Percentiles rank a stretch among this genome's conserved stretches.
These are phyloP conservation scores for Talpa occidentalis DNA, from an alignment of 2,113 vertebrate genomes.

Conservation along the genomic window DNA sequence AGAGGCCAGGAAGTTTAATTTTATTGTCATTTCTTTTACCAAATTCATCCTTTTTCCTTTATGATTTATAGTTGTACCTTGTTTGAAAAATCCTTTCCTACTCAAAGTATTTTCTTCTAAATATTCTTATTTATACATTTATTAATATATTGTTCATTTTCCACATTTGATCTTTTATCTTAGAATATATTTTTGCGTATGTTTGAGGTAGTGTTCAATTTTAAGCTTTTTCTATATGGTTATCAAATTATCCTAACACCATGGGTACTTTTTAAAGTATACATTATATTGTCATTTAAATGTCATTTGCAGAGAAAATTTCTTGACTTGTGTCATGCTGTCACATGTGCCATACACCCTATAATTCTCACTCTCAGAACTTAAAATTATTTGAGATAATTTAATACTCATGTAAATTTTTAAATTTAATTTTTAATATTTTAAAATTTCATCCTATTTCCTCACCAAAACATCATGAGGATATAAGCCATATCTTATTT, in stretches of 20 bases:
- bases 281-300: neutral
- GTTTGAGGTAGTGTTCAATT: neutral
- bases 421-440: neutral
- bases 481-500: neutral
- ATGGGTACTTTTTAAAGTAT: neutral
- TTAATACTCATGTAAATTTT: neutral
- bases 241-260: neutral
- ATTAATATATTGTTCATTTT: neutral
- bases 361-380: neutral
- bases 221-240: neutral
- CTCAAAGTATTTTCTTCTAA: neutral
- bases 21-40: constrained; percentile 14
- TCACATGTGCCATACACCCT: neutral
- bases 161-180: neutral
- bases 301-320: constrained; percentile 12
- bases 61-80: neutral
- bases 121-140: neutral
- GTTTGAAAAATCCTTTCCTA: neutral
- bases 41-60: neutral
- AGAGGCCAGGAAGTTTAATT: neutral
- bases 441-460: neutral
- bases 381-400: constrained; percentile 50
- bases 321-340: neutral
- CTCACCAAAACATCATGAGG: neutral
- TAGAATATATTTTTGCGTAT: neutral